Base-by-base conservation (phyloP, 2,113 vertebrate species). In the Alexandromys fortis region DNA sequence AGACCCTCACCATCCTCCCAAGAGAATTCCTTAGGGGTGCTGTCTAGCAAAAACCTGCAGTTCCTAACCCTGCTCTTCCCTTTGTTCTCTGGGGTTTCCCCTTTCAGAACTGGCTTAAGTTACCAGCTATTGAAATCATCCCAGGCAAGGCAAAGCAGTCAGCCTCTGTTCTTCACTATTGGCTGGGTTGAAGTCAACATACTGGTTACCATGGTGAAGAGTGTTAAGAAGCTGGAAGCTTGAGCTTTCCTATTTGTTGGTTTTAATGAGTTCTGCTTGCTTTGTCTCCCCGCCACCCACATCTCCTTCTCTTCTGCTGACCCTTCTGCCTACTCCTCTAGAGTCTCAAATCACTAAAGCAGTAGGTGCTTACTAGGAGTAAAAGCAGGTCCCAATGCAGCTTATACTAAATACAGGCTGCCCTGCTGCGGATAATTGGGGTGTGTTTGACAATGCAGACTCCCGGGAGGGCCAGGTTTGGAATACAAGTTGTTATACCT, bases 161-260 rank as follows among this genome's bases (percentile, higher is more conserved):
- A 91, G 87, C 63, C 28, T 81, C 77, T 2, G 0, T 58, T 91
- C 22, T 75, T 94, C 38, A 45, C 86, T 94, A 93, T 87, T 89
- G 95, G 86, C 91, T 79, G 52, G 65, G 83, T 42, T 65, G 93
- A 93, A 49, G 72, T 67, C 92, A 77, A 89, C 70, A 97, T 95
- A 22, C 0, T 92, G 11, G 97, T 98, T 98, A 97, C 98, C 97
- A 98, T 98, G 97, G 97, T n/a, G n/a, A n/a, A 96, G 96, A 97
- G 70, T 4, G 96, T 97, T 91, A 95, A 93, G 96, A 91, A 8
- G 0, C 89, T 91, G 61, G 35, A 90, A 97, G n/a, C 75, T 82
- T 38, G 42, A 78, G 78, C 28, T 68, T 94, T 96, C 95, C 85
- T 95, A 45, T 94, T 95, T 94, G 89, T 95, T 96, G 89, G 26